phyloP scores from a whole-genome alignment of 2,113 vertebrate genomes.

The Hippolais icterina region DNA sequence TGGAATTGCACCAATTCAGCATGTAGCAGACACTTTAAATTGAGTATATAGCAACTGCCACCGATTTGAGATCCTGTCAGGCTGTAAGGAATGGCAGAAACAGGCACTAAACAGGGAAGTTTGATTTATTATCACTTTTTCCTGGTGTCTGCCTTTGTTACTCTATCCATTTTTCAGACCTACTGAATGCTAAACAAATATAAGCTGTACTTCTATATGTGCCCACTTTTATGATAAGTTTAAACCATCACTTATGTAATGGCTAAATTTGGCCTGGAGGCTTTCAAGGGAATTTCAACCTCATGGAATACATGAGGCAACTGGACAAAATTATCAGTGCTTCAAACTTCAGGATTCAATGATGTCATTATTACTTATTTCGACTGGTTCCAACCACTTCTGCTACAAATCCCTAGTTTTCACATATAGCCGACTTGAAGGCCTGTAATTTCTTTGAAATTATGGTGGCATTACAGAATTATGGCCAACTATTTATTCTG shows the following conservation, averaged over 20 bases:
- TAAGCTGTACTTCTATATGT: not conserved
- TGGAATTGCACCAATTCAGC: not conserved
- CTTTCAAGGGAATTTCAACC: not conserved
- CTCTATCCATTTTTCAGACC: not conserved
- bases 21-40: not conserved
- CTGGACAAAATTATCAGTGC: not conserved
- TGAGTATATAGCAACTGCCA: not conserved
- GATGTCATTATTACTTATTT: not conserved
- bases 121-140: not conserved
- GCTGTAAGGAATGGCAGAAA: not conserved
- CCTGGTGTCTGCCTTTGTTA: not conserved
- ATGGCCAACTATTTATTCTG: not conserved
- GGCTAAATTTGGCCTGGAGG: not conserved
- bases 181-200: not conserved
- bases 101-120: not conserved
- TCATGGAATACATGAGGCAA: not conserved
- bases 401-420: not conserved
- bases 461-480: not conserved
- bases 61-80: not conserved
- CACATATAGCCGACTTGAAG: not conserved
- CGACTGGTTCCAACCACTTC: not conserved
- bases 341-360: not conserved
- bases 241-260: not conserved
- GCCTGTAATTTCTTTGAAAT: not conserved
- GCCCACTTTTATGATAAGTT: not conserved